phyloP scores from a whole-genome alignment of 2,113 vertebrate species.

The Pelusios castaneus region DNA sequence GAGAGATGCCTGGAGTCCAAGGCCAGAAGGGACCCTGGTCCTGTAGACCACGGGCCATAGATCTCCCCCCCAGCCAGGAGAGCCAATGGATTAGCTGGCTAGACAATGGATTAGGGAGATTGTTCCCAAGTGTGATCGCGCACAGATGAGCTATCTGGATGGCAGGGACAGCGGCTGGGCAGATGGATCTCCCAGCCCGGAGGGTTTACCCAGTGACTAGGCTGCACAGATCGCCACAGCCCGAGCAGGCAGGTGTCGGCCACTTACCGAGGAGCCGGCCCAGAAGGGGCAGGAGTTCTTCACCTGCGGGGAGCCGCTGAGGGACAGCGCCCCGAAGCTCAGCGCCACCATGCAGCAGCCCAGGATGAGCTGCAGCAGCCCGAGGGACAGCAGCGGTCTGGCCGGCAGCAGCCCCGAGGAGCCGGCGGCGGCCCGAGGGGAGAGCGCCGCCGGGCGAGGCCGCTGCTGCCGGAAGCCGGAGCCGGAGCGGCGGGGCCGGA shows the following conservation, averaged over 20 bases:
- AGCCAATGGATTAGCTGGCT: background rate
- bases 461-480: conserved; percentile 67
- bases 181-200: background rate
- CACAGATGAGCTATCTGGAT: background rate
- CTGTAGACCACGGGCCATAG: background rate
- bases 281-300: conserved; percentile 84
- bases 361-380: conserved; percentile 85
- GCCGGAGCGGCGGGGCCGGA: conserved; percentile 64
- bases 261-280: conserved; percentile 88
- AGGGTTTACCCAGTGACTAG: background rate
- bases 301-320: conserved; percentile 78
- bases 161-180: background rate
- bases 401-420: conserved; percentile 63
- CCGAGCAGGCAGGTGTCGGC: no score
- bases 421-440: conserved; percentile 30
- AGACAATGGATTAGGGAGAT: background rate
- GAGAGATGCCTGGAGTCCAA: background rate
- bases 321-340: conserved; percentile 83
- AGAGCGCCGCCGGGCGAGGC: background rate
- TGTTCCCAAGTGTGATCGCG: background rate
- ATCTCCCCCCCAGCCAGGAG: background rate
- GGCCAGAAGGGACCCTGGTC: background rate
- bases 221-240: background rate
- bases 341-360: conserved; percentile 87
- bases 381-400: conserved; percentile 81